These are phyloP conservation scores for Lophotis ruficrista DNA, from an alignment of 2,113 vertebrate species.

Conservation along the genomic window DNA sequence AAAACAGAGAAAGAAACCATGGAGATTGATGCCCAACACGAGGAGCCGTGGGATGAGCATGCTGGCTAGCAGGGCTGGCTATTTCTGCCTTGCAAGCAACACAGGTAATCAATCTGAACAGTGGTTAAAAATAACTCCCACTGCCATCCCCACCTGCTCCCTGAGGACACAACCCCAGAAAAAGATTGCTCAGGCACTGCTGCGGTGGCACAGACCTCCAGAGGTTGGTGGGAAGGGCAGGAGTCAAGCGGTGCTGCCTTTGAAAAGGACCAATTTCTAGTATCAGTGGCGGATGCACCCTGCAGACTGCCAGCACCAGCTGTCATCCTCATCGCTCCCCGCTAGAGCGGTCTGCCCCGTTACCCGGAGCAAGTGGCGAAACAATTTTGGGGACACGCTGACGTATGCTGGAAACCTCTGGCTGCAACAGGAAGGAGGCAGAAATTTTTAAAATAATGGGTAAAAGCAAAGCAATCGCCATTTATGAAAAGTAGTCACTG, in stretches of 20 bases:
- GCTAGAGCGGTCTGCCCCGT: neutral
- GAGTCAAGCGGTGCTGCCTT: neutral
- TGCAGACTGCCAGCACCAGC: neutral
- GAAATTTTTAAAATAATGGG: neutral
- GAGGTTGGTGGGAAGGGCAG: neutral
- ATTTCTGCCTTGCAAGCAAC: neutral
- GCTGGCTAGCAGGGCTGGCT: neutral
- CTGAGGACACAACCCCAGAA: neutral
- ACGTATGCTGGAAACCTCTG: neutral
- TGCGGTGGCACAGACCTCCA: neutral
- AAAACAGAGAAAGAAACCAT: neutral
- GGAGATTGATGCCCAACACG: accelerated
- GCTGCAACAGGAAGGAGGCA: neutral
- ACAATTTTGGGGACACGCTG: neutral
- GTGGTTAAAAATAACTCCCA: neutral
- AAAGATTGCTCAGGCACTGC: neutral
- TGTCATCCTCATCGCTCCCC: neutral
- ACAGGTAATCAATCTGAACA: neutral
- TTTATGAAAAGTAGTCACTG: neutral
- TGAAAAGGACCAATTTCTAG: neutral
- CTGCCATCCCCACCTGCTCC: neutral
- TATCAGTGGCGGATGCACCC: neutral
- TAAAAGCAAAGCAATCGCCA: neutral
- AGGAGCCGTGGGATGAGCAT: accelerated
- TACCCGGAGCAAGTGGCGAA: neutral